Base-by-base conservation (phyloP, 2,797 vertebrate genomes). In the Distichodus sexfasciatus region DNA sequence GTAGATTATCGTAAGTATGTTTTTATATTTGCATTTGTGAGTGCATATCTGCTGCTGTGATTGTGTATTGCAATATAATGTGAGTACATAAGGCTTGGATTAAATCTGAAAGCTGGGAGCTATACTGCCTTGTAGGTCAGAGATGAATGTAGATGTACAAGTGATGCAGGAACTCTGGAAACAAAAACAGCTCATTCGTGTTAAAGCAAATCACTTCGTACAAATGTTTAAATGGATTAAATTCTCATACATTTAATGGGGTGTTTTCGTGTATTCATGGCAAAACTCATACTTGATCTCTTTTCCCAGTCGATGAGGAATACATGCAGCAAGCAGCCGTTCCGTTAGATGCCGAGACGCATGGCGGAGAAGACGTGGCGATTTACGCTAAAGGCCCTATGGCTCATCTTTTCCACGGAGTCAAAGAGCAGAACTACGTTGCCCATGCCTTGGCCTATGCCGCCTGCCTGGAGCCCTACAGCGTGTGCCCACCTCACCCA, bases 301-400 rank as follows among this genome's bases (percentile, higher is more conserved):
- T 28, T 33, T 44, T 36, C 69, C 6, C 41, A 94, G 93, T 88
- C n/a, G 86, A 90, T 46, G 87, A 91, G 36, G 88, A 90, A 79
- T 94, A 94, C 82, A 90, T 88, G 88, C 92, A 93, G 82, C 92
- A 94, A 79, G 87, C 92, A 2, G 93, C 92, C 0, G 91, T 94
- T 8, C 93, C 91, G 0, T 50, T 93, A 65, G 86, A 89, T 29
- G 73, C 90, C 0, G 92, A 94, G 79, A 93, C 93, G 0, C 93
- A 94, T 3, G 91, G 93, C 0, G 93, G 91, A 0, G 93, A 94
- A 72, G 93, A 94, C 24, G 93, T 94, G n/a, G 79, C 91, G 15
- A 93, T 94, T 69, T 93, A 92, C 1, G 92, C 93, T 58, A 91
- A 89, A 83, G 93, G 93, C 36, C 93, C 93, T 1, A 93, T 93